Conservation (phyloP, 2,888 invertebrate genomes). For the Lamproptera curius region DNA sequence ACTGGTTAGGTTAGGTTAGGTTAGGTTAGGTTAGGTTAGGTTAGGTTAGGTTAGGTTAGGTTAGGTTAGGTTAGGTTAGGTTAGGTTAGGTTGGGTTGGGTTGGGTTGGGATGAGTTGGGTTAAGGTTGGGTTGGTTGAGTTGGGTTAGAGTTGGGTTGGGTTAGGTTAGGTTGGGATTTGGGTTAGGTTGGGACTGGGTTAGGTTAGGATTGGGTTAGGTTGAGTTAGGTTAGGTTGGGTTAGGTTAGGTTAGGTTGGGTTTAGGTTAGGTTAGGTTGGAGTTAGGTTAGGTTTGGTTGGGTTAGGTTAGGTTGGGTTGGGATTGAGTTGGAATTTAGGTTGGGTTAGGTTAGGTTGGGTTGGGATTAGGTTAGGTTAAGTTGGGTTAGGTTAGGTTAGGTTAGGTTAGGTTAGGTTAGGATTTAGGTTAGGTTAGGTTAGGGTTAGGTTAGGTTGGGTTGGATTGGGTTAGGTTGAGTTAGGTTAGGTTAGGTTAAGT, state of each 20-base stretch:
- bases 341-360: not conserved
- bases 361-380: too few relatives aligned
- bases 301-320: too few relatives aligned
- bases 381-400: not conserved
- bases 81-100: slow-evolving; percentile 7
- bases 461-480: not conserved
- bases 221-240: slow-evolving; percentile 5
- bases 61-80: slow-evolving; percentile 8
- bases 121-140: too few relatives aligned
- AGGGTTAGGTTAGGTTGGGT: too few relatives aligned
- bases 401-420: too few relatives aligned
- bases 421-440: too few relatives aligned
- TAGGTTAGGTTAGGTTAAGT: not conserved
- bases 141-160: too few relatives aligned
- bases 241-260: slow-evolving; percentile 7
- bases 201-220: too few relatives aligned
- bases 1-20: slow-evolving; percentile 12
- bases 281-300: too few relatives aligned
- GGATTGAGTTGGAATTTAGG: not conserved
- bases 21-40: slow-evolving; percentile 9
- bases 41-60: slow-evolving; percentile 8
- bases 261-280: too few relatives aligned
- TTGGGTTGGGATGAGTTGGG: slow-evolving; percentile 6
- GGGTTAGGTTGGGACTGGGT: too few relatives aligned
- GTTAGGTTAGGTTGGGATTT: too few relatives aligned